Evolutionary conservation across 2,888 invertebrate genomes (phyloP).

Genomic region (Nymphalis c-album): DNA sequence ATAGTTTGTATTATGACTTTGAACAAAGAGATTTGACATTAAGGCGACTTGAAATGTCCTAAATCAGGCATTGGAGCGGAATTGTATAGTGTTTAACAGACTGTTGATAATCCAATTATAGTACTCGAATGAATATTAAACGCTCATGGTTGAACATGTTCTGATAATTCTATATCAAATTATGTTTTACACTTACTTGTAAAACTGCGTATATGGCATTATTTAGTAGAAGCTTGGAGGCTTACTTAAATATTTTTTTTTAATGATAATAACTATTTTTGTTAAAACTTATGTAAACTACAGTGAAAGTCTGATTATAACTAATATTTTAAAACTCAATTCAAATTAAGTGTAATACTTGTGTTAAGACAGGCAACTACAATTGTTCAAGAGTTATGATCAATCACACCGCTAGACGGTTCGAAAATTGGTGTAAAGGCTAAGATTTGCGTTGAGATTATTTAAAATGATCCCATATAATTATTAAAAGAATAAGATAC

Average conservation of each 20-base stretch:
- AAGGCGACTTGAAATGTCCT: conserved; percentile 9
- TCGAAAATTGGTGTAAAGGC: too few species aligned
- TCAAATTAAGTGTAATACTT: too few species aligned
- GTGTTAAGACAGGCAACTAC: too few species aligned
- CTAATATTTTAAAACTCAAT: too few species aligned
- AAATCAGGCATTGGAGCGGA: conserved; percentile 20
- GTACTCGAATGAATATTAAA: conserved; percentile 30
- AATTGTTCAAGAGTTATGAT: too few species aligned
- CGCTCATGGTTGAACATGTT: conserved; percentile 24
- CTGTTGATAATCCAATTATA: conserved; percentile 31
- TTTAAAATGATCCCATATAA: too few species aligned
- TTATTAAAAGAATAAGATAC: too few species aligned
- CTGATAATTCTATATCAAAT: conserved; percentile 22
- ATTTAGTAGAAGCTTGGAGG: not conserved
- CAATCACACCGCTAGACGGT: too few species aligned
- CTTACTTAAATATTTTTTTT: not conserved
- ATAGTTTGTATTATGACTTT: not conserved
- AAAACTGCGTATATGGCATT: not conserved
- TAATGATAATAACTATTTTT: too few species aligned
- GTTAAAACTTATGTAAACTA: not conserved
- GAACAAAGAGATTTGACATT: conserved; percentile 10
- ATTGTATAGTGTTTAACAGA: conserved; percentile 23
- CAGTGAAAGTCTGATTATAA: not conserved
- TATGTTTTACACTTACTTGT: conserved; percentile 6
- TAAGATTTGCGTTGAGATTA: too few species aligned